These are phyloP conservation scores for Gymnocypris eckloni DNA, from an alignment of 2,797 vertebrate genomes.

Conservation along the genomic window DNA sequence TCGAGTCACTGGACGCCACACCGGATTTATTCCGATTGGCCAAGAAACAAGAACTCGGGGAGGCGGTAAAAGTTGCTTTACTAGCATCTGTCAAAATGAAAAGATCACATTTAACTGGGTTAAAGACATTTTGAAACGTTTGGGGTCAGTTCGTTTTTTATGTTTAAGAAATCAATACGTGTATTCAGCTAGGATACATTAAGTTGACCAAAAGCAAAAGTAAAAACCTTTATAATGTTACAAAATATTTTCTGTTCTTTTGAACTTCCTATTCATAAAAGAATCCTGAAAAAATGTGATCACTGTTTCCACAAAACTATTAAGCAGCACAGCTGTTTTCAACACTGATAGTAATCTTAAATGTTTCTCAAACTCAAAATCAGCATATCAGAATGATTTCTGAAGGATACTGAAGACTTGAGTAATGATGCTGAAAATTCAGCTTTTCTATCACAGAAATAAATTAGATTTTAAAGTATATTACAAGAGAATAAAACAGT, in stretches of 20 bases:
- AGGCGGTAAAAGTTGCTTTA: conserved; percentile 95
- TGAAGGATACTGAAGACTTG: neutral
- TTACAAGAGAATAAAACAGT: neutral
- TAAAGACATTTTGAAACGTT: neutral
- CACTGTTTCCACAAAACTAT: neutral
- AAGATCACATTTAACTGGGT: neutral
- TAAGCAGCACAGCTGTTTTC: neutral
- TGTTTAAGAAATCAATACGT: neutral
- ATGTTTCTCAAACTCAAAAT: neutral
- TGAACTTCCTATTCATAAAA: neutral
- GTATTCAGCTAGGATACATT: neutral
- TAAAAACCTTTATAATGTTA: neutral
- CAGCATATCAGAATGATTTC: neutral
- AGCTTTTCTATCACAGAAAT: neutral
- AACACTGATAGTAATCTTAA: neutral
- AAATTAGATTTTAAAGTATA: neutral
- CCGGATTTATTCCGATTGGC: conserved; percentile 91
- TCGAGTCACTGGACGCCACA: conserved; percentile 74
- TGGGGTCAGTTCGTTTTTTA: no score
- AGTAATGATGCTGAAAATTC: neutral
- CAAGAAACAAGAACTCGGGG: conserved; percentile 96
- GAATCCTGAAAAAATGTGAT: neutral
- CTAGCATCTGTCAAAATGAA: conserved; percentile 85
- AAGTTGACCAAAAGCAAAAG: neutral
- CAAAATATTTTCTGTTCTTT: neutral